Evolutionary conservation across 2,888 invertebrate species (phyloP), one percentile per base, ranked within the genome.

Genomic region (Margaritifera margaritifera): DNA sequence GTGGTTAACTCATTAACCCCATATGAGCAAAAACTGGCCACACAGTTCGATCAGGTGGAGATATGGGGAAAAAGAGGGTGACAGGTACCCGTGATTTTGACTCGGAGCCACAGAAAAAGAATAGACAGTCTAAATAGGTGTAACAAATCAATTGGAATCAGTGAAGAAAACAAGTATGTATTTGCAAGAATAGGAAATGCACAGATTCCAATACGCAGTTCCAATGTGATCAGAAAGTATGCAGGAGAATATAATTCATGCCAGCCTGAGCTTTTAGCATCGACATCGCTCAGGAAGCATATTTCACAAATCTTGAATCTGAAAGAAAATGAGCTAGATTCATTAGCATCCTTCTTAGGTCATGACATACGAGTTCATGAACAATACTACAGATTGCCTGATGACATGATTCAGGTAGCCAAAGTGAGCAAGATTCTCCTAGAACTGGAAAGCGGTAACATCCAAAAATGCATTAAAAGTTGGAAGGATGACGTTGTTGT

Each of bases 251-350:
- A 64, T 68, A 62, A 63, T n/a, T 61, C 68, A 22, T 63, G 62
- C 27, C 42, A 65, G 11, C 74, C 72, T 53, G 69, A 72, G 20
- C 55, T 62, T 24, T 58, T 74, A 2, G 74, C 51, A 19, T 66
- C 69, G 24, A 74, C 74, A 3, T 53, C 51, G 1, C 53, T 74
- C 15, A 20, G 74, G 11, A 74, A 74, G 58, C 66, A 74, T 8
- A 66, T 72, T 19, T 56, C 73, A 0, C 74, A 74, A 51, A 65
- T 74, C 52, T 53, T 75, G 4, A 71, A 70, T 25, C 62, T 75
- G 25, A 68, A 66, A 51, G 75, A 75, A 6, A 75, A 75, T 67
- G 73, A 75, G 50, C 31, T 75, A 24, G 72, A 72, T 62, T 24
- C 52, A 15, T 25, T 75, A 6, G 68, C 71, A 15, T 42, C 20